Conservation (phyloP, 2,888 invertebrate genomes). For the Notodonta dromedarius region DNA sequence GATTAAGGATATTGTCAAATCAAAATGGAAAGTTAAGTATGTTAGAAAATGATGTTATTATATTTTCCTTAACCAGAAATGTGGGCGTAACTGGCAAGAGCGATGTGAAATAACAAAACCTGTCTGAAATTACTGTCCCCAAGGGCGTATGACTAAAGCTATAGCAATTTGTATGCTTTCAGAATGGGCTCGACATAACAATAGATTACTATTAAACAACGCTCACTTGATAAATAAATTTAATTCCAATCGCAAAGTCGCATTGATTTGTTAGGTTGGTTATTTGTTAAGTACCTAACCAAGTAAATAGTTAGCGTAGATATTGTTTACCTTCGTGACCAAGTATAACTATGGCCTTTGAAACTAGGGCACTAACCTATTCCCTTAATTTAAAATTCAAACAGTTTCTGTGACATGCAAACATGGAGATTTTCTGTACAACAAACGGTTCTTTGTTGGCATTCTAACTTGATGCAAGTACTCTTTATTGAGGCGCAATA, state of each 20-base stretch:
- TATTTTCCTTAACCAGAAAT: slow-evolving; percentile 1
- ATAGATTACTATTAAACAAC: slow-evolving; percentile 19
- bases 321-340: slow-evolving; percentile 40
- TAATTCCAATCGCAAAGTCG: slow-evolving; percentile 16
- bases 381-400: slow-evolving; percentile 63
- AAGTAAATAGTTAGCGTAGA: slow-evolving; percentile 11
- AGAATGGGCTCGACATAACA: slow-evolving; percentile 18
- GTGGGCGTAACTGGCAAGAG: neutral
- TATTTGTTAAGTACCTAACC: slow-evolving; percentile 23
- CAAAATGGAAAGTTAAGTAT: too few relatives aligned
- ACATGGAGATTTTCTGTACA: slow-evolving; percentile 41
- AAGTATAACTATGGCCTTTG: slow-evolving; percentile 48
- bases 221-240: slow-evolving; percentile 21
- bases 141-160: slow-evolving; percentile 15
- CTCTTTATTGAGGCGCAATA: slow-evolving; percentile 9
- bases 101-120: slow-evolving; percentile 15
- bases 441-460: slow-evolving; percentile 40
- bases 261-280: slow-evolving; percentile 20
- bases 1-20: too few relatives aligned
- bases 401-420: slow-evolving; percentile 46
- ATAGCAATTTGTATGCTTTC: slow-evolving; percentile 18
- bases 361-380: slow-evolving; percentile 60
- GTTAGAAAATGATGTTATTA: too few relatives aligned
- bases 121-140: slow-evolving; percentile 13
- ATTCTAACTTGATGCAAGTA: slow-evolving; percentile 29